Base-by-base conservation (phyloP, 2,797 vertebrate species). In the Sebastes nivosus region DNA sequence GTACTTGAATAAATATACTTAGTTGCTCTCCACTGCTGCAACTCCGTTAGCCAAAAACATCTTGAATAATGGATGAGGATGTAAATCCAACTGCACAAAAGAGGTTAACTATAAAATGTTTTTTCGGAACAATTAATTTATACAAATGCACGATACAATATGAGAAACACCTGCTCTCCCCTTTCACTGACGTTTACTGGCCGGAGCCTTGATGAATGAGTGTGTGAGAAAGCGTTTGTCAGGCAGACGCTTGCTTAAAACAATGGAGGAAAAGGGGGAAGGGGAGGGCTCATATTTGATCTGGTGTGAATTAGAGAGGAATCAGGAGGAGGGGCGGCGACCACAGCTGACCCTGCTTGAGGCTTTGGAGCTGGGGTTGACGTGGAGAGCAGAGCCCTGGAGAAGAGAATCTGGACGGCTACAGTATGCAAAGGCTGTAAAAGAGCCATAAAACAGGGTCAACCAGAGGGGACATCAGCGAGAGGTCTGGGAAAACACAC, bases 401-500 rank as follows among this genome's bases (percentile, higher is more conserved):
- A 91, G 83, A 87, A 73, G 89, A 76, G 83, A 89, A 83, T 88
- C 81, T 88, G 88, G 91, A 88, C 10, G 59, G 81, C 88, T 88
- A 87, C 91, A 93, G 89, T 90, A 79, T 64, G 90, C 81, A 81
- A 63, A 68, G 86, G 89, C 82, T 64, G 57, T 94, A 95, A 94
- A 94, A 94, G 81, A 82, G 88, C 88, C 88, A 88, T 95, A 94
- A 94, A 95, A 83, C 50, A 25, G 89, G 94, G 93, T 95, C 93
- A 90, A 89, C 57, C 73, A 63, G 87, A 92, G 93, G 93, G 85
- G 88, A 95, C 88, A 58, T 0, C 14, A 36, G 14, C 4, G 34
- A 82, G 77, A 75, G 82, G 90, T 89, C 87, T 93, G 90, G 90
- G 88, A 91, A 92, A 90, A 89, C 82, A 90, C 84, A 81, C 75